A percentile compares a stretch with the other conserved stretches of the same genome.
phyloP scores from a whole-genome alignment of 2,888 invertebrate species.

The Tiliacea citrago region DNA sequence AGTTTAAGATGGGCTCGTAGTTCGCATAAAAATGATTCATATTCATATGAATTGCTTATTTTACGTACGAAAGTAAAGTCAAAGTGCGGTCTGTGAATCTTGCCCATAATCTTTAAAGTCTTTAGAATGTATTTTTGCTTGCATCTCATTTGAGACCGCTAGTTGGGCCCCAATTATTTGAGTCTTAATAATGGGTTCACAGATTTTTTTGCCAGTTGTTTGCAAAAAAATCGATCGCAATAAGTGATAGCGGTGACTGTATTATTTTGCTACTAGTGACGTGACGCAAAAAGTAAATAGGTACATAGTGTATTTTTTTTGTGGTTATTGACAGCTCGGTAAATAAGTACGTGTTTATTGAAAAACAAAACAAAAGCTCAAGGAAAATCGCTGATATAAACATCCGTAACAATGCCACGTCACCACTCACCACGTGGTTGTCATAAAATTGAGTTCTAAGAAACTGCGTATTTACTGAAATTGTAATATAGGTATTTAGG shows the following conservation, averaged over 20 bases:
- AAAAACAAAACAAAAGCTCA: slow-evolving; percentile 27
- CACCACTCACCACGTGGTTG: slow-evolving; percentile 11
- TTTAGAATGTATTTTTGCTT: neutral
- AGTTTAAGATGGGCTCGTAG: neutral
- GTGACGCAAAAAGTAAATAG: neutral
- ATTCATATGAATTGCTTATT: neutral
- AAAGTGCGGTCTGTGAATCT: neutral
- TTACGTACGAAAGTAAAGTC: neutral
- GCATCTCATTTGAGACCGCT: neutral
- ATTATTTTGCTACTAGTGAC: slow-evolving; percentile 2
- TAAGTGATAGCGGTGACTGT: neutral
- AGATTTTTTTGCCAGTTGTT: too few relatives aligned
- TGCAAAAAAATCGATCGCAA: neutral
- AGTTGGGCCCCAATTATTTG: neutral
- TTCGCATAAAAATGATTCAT: neutral
- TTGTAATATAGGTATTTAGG: too few relatives aligned
- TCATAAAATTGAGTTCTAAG: slow-evolving; percentile 30
- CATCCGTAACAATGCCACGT: slow-evolving; percentile 35
- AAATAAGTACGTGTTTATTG: slow-evolving; percentile 29
- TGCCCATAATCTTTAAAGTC: neutral
- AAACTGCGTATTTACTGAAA: slow-evolving; percentile 36
- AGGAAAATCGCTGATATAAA: slow-evolving; percentile 19
- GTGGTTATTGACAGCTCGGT: neutral
- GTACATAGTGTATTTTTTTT: neutral
- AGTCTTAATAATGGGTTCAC: neutral